A percentile compares a stretch with the other conserved stretches of the same genome.
phyloP scores from a whole-genome alignment of 2,888 invertebrate genomes.

The Hemithea aestivaria region DNA sequence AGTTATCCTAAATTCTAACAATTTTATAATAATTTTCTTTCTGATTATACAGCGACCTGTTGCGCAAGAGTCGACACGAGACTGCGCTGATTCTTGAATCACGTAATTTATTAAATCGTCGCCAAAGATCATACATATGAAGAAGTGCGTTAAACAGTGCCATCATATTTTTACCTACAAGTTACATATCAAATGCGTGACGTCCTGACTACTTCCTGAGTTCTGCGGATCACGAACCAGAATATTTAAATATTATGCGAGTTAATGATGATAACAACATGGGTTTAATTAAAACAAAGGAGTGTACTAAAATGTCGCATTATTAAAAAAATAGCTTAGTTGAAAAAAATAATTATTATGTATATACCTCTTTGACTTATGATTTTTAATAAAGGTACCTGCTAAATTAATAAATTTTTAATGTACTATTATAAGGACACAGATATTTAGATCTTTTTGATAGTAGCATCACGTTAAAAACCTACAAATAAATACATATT shows the following conservation, averaged over 20 bases:
- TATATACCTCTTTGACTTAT: no score
- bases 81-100: conserved; percentile 63
- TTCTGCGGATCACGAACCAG: conserved; percentile 22
- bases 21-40: conserved; percentile 1
- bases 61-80: conserved; percentile 69
- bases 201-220: conserved; percentile 21
- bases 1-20: conserved; percentile 9
- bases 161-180: conserved; percentile 8
- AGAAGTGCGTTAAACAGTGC: conserved; percentile 14
- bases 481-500: no score
- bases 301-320: not conserved
- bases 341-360: no score
- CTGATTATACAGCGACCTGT: conserved; percentile 51
- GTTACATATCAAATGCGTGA: conserved; percentile 16
- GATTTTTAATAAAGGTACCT: no score
- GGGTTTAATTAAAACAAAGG: no score
- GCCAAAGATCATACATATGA: conserved; percentile 36
- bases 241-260: conserved; percentile 30
- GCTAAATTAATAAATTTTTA: no score
- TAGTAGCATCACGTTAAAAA: no score
- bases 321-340: no score
- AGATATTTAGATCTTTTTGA: no score
- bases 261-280: no score
- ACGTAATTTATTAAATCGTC: conserved; percentile 72
- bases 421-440: no score